Conservation (phyloP, 2,888 invertebrate genomes). For the Synanthedon formicaeformis region DNA sequence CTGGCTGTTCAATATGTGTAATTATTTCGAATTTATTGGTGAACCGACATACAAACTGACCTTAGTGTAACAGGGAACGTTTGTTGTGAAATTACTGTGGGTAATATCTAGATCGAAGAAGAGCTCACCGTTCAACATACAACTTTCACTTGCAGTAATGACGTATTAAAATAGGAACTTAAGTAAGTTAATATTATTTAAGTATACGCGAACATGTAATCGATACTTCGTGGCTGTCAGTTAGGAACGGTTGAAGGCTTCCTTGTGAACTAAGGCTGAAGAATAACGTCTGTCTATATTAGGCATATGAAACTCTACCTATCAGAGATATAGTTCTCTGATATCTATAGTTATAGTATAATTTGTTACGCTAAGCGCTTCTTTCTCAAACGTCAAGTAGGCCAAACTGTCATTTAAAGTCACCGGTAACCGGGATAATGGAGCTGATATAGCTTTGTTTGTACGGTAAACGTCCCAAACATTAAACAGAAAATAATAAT, state of each 20-base stretch:
- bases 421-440: no score
- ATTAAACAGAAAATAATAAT: no score
- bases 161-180: neutral
- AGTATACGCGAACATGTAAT: neutral
- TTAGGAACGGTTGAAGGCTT: neutral
- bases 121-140: neutral
- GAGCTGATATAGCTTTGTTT: no score
- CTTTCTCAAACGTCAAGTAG: no score
- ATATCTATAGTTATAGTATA: no score
- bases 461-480: no score
- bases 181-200: neutral
- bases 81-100: neutral
- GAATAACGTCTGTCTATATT: neutral
- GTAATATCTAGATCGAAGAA: neutral
- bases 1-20: neutral
- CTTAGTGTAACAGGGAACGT: neutral
- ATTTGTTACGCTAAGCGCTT: no score
- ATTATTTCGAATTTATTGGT: neutral
- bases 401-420: no score
- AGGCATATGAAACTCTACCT: no score
- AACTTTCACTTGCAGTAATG: neutral
- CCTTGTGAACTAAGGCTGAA: neutral
- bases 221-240: neutral
- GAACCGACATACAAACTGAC: neutral
- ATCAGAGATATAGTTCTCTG: no score